These are phyloP conservation scores for Chaitophorus viminalis DNA, from an alignment of 2,888 invertebrate genomes.

Conservation along the genomic window DNA sequence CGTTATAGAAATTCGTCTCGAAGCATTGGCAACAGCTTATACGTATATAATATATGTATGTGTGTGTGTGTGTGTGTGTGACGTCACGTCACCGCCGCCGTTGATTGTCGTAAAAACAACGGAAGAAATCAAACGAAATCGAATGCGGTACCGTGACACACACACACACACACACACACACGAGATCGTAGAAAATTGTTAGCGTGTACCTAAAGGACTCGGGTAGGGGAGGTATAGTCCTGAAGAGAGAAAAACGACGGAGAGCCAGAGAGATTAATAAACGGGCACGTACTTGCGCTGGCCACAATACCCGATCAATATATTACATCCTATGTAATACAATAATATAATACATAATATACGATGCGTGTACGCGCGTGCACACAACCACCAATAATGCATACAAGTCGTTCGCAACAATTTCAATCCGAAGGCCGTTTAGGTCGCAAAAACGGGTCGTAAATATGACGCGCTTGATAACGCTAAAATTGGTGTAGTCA, in stretches of 20 bases:
- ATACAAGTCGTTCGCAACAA: background rate
- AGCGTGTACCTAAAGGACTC: too few relatives aligned
- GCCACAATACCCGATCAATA: slow-evolving; percentile 5
- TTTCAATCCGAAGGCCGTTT: slow-evolving; percentile 42
- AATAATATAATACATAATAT: slow-evolving; percentile 3
- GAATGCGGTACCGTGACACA: slow-evolving; percentile 30
- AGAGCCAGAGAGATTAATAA: slow-evolving; percentile 3
- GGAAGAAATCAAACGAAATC: slow-evolving; percentile 47
- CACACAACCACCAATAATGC: background rate
- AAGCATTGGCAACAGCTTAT: slow-evolving; percentile 12
- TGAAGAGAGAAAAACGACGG: too few relatives aligned
- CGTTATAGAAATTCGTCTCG: slow-evolving; percentile 60
- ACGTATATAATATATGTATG: background rate
- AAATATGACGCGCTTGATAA: slow-evolving; percentile 9
- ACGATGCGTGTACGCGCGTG: background rate
- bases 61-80: background rate
- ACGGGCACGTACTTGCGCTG: slow-evolving; percentile 39
- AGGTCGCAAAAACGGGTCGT: slow-evolving; percentile 29
- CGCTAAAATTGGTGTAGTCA: background rate
- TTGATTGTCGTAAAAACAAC: slow-evolving; percentile 48
- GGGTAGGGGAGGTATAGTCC: too few relatives aligned
- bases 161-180: too few relatives aligned
- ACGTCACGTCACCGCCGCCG: slow-evolving; percentile 29
- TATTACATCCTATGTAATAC: background rate
- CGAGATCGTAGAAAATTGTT: too few relatives aligned